Evolutionary conservation across 53 echinoderm and acorn worm species (phyloP), one percentile per base, ranked within the genome.

Genomic region (Hippasteria phrygiana): DNA sequence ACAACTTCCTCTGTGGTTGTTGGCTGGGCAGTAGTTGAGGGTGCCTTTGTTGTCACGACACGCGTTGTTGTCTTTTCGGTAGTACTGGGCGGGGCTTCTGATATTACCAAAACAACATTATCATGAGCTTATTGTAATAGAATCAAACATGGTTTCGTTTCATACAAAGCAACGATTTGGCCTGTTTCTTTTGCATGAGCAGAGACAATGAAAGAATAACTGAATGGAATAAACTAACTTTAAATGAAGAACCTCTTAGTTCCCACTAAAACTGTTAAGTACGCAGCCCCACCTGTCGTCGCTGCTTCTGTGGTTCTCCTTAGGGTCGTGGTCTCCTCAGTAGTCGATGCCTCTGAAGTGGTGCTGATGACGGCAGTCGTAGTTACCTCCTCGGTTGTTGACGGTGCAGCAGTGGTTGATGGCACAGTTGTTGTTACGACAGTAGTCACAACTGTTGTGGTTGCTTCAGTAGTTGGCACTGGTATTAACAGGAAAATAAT

Each of bases 301-400:
- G 54, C 14, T 3, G 32, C 65, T 14, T 65, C 65, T 29, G 65
- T 65, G 65, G 65, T 65, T 11, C 31, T 32, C 28, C 3, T 14
- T 4, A 65, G 2, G 43, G 74, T 74, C 24, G 74, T 74, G 37
- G 24, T 7, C 29, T 74, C 46, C 47, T 46, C 20, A 46, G 74
- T 74, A 24, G 74, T 74, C 46, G 74, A n/a, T 3, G 27, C 5
- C 46, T 74, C 46, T 9, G 69, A 51, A 12, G 43, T 63, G 5
- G 81, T 42, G 16, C 64, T 43, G 24, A 63, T 40, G 10, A 42
- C 63, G 24, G 81, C 39, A 41, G 72, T 41, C 7, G 72, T 72
- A 18, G 73, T 73, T 51, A 72, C 40, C 39, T 40, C 41, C 72
- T 72, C 75, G 13, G 75, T 75, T 17, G 75, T 47, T 47, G 75